Conservation (phyloP, 2,113 vertebrate genomes). For the Charina bottae region DNA sequence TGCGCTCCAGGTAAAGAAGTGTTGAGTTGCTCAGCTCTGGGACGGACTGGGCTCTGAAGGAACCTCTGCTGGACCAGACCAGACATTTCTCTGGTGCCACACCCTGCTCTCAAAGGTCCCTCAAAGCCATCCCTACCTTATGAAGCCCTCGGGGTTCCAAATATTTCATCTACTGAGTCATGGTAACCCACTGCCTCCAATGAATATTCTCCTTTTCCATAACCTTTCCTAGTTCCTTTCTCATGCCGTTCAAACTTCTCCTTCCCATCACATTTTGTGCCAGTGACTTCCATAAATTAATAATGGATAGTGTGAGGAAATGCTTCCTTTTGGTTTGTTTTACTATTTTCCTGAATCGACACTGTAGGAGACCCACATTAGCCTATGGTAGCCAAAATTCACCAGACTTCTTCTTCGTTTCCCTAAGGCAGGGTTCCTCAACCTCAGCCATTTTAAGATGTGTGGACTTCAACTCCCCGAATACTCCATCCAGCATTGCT, state of each 20-base stretch:
- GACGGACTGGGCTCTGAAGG: background rate
- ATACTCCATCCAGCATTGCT: too few relatives aligned
- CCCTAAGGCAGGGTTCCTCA: too few relatives aligned
- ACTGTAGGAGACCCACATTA: too few relatives aligned
- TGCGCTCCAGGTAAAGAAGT: slow-evolving; percentile 83
- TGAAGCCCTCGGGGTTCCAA: background rate
- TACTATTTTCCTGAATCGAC: background rate
- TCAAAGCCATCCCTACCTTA: background rate
- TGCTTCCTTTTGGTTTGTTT: background rate
- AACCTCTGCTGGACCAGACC: background rate
- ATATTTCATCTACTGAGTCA: background rate
- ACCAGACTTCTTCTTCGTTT: too few relatives aligned
- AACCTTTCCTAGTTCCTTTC: background rate
- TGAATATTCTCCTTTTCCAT: background rate
- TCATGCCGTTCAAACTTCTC: background rate
- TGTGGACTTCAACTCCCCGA: too few relatives aligned
- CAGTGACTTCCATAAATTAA: background rate
- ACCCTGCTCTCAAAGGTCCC: background rate
- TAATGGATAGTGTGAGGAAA: background rate
- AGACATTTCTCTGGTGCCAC: background rate
- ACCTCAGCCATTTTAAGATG: too few relatives aligned
- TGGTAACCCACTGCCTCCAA: too few relatives aligned
- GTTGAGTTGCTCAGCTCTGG: background rate
- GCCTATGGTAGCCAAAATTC: too few relatives aligned
- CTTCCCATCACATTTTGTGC: background rate